Evolutionary conservation across 2,888 invertebrate genomes (phyloP), one percentile per base, ranked within the genome.

Genomic region (Candidula unifasciata): DNA sequence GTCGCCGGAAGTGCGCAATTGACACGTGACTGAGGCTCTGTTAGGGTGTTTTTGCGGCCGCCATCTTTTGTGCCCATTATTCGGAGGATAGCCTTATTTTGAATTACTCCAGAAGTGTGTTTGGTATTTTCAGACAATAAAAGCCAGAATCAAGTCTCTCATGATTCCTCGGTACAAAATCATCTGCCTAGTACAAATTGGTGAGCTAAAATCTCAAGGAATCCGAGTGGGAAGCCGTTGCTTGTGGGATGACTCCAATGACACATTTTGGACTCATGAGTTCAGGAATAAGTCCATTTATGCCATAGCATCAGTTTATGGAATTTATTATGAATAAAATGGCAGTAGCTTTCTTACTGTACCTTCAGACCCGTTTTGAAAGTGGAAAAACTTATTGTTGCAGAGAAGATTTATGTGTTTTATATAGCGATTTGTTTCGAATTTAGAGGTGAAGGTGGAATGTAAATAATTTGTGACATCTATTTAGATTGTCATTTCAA

Each of bases 81-180:
- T n/a, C n/a, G n/a, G n/a, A n/a, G n/a, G n/a, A n/a, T n/a, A n/a
- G n/a, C n/a, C n/a, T 44, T 6, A 44, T 44, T 44, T 6, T 69
- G 18, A 21, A 35, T 66, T 24, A 13, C 24, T 27, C 13, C 24
- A n/a, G 33, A 35, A 66, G 21, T 78, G 44, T 69, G 37, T 80
- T 35, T 21, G 68, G 33, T 69, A 27, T 27, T 89, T 90, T 10
- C 89, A 93, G 93, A 93, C 93, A 30, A 91, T 93, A 71, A 93
- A 93, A 86, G 93, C 93, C 3, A 87, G 93, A 82, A 92, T 93
- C 18, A 93, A 93, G 87, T 93, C 93, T 57, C 87, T 93, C 88
- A 89, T 90, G 90, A 89, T 93, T 33, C 92, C 92, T 71, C 88
- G 93, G n/a, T 93, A 91, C 89, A 93, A 93, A 86, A 91, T 93